Conservation (phyloP, 2,888 invertebrate genomes). For the Xylota segnis region DNA sequence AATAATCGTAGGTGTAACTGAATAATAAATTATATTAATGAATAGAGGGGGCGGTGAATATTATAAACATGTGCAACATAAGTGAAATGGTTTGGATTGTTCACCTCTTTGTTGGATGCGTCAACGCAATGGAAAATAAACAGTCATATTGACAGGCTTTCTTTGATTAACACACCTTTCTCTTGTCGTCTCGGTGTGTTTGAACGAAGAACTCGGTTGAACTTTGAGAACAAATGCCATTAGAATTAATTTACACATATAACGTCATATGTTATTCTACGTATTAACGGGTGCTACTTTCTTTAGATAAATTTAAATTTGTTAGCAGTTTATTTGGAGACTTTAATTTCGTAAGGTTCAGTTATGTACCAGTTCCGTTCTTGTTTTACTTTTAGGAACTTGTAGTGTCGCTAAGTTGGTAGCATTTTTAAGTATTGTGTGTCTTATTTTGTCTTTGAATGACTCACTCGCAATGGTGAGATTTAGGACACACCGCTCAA, state of each 20-base stretch:
- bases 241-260: constrained; percentile 1
- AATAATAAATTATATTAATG: neutral
- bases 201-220: neutral
- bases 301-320: neutral
- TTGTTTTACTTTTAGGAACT: too few species aligned
- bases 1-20: constrained; percentile 1
- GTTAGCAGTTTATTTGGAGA: neutral
- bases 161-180: constrained; percentile 16
- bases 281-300: constrained; percentile 20
- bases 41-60: neutral
- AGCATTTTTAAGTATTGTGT: too few species aligned
- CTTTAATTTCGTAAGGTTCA: neutral
- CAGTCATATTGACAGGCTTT: neutral
- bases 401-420: too few species aligned
- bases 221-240: constrained; percentile 4
- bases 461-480: too few species aligned
- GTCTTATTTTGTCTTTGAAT: too few species aligned
- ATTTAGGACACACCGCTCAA: too few species aligned
- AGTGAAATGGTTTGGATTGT: neutral
- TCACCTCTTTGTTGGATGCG: neutral
- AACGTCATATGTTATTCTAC: neutral
- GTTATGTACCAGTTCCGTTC: too few species aligned
- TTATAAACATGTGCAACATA: neutral
- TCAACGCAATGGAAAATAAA: neutral
- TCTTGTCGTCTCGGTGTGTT: neutral